Evolutionary conservation across 2,797 vertebrate genomes (phyloP).

Genomic region (Epinephelus coioides): DNA sequence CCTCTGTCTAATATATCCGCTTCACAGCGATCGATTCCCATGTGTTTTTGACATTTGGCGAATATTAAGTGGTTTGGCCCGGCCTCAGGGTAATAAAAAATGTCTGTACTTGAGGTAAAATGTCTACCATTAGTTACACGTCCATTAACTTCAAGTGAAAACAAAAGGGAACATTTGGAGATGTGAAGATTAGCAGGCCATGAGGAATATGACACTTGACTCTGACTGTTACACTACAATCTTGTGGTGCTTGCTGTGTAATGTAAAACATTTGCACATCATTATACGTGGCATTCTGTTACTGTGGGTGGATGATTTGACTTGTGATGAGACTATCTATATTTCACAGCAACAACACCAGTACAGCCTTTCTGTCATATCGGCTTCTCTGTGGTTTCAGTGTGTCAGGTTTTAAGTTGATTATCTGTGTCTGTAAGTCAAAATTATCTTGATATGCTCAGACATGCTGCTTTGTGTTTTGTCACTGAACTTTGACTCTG

Average conservation of each 20-base stretch:
- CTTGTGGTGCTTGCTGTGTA: conserved; percentile 16
- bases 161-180: conserved; percentile 35
- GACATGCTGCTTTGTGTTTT: conserved; percentile 12
- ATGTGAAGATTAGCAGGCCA: conserved; percentile 12
- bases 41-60: conserved; percentile 46
- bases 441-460: background rate
- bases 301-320: conserved; percentile 7
- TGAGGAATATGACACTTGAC: conserved; percentile 24
- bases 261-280: conserved; percentile 16
- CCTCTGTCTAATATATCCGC: conserved; percentile 19
- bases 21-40: conserved; percentile 26
- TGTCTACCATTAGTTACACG: conserved; percentile 22
- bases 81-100: conserved; percentile 8
- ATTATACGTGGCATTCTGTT: conserved; percentile 7
- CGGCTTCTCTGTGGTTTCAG: conserved; percentile 6
- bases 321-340: conserved; percentile 21
- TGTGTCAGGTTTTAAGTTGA: conserved; percentile 15
- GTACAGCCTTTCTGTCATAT: conserved; percentile 29
- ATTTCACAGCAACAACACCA: conserved; percentile 31
- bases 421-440: conserved; percentile 18
- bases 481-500: conserved; percentile 12
- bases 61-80: conserved; percentile 29
- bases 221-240: conserved; percentile 9
- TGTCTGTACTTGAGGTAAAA: conserved; percentile 3
- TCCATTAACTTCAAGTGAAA: conserved; percentile 38